These are phyloP conservation scores for Himalopsyche tibetana DNA, from an alignment of 2,888 invertebrate species.

Conservation along the genomic window DNA sequence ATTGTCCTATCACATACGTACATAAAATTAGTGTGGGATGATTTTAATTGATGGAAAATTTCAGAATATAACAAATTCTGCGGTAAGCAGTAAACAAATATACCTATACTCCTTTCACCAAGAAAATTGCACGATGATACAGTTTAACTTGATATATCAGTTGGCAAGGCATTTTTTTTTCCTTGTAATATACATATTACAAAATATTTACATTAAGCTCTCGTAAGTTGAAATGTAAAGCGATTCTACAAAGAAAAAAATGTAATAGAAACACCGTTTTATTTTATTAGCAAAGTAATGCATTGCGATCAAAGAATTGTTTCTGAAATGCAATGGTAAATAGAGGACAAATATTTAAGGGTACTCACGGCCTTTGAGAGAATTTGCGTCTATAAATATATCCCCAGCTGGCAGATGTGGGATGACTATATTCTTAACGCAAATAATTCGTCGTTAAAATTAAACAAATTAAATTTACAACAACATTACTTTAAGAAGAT, in stretches of 20 bases:
- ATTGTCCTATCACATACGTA: neutral
- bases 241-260: neutral
- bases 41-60: constrained; percentile 1
- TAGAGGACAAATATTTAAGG: constrained; percentile 40
- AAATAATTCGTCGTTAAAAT: neutral
- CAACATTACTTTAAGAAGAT: neutral
- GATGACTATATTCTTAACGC: neutral
- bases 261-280: constrained; percentile 20
- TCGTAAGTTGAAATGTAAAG: too few relatives aligned
- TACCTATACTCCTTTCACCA: too few relatives aligned
- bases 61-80: neutral
- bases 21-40: neutral
- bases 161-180: too few relatives aligned
- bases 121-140: too few relatives aligned
- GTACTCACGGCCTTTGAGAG: neutral
- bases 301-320: constrained; percentile 54
- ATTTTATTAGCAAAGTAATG: constrained; percentile 50
- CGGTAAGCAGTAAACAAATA: too few relatives aligned
- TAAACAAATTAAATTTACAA: neutral
- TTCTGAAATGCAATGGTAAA: constrained; percentile 55
- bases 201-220: too few relatives aligned
- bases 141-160: too few relatives aligned
- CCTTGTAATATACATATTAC: too few relatives aligned
- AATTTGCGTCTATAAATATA: constrained; percentile 47
- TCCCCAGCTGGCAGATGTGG: constrained; percentile 28